Evolutionary conservation across 2,797 vertebrate genomes (phyloP).

Genomic region (Lophius americanus): DNA sequence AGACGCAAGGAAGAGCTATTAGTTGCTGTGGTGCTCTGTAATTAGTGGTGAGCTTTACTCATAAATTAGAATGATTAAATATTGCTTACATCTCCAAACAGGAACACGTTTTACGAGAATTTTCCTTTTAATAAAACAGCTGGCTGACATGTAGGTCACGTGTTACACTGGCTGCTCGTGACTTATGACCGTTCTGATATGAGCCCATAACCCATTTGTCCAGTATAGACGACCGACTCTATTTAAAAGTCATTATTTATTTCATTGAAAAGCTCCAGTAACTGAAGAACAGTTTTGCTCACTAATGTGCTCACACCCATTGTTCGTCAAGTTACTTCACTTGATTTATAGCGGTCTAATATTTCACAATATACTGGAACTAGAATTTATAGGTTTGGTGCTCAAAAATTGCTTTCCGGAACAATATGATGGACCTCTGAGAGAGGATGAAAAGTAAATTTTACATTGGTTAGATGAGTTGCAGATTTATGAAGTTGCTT

Average conservation of each 20-base stretch:
- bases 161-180: constrained; percentile 14
- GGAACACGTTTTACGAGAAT: constrained; percentile 53
- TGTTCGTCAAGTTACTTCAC: constrained; percentile 57
- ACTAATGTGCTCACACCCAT: constrained; percentile 57
- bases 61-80: constrained; percentile 74
- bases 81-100: constrained; percentile 66
- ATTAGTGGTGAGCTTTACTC: constrained; percentile 75
- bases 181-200: constrained; percentile 19
- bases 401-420: constrained; percentile 57
- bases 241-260: constrained; percentile 5
- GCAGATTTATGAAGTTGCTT: constrained; percentile 38
- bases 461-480: constrained; percentile 53
- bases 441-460: constrained; percentile 38
- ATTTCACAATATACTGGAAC: constrained; percentile 62
- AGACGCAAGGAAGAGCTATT: constrained; percentile 58
- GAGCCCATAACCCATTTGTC: background rate
- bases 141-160: constrained; percentile 30
- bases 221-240: no score
- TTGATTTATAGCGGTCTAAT: constrained; percentile 61
- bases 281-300: constrained; percentile 39
- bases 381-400: constrained; percentile 64
- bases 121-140: constrained; percentile 50
- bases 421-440: constrained; percentile 51
- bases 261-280: constrained; percentile 40
- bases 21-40: constrained; percentile 64